phyloP scores from a whole-genome alignment of 2,113 vertebrate genomes.

The Silurus glanis region DNA sequence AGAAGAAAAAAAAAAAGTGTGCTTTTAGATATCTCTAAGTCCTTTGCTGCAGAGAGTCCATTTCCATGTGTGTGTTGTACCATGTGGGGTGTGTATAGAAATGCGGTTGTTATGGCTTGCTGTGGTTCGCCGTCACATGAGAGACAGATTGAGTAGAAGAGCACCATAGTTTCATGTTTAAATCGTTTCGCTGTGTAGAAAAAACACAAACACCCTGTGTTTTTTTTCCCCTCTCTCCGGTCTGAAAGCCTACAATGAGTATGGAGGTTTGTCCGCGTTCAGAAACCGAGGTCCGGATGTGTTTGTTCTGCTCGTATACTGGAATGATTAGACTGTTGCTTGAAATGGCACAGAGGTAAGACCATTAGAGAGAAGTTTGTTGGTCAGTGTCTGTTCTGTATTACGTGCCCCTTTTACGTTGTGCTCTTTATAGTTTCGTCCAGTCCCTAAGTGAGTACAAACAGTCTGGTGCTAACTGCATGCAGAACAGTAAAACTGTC shows the following conservation, averaged over 20 bases:
- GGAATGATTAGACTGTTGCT: constrained; percentile 47
- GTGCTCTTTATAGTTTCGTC: constrained; percentile 44
- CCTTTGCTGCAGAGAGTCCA: neutral
- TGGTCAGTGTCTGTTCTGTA: neutral
- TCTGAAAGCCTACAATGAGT: constrained; percentile 13
- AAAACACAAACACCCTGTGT: constrained; percentile 37
- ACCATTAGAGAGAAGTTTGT: constrained; percentile 5
- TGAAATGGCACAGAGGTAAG: constrained; percentile 49
- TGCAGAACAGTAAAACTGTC: constrained; percentile 12
- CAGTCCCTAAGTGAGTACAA: constrained; percentile 2
- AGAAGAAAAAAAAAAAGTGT: constrained; percentile 21
- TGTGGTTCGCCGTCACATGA: constrained; percentile 28
- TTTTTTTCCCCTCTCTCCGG: neutral
- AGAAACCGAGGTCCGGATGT: constrained; percentile 22
- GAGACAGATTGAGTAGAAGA: constrained; percentile 30
- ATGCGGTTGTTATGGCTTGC: constrained; percentile 49
- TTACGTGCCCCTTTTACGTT: constrained; percentile 27
- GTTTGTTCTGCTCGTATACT: constrained; percentile 21
- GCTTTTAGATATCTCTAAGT: constrained; percentile 39
- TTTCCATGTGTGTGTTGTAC: constrained; percentile 4
- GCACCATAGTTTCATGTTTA: constrained; percentile 39
- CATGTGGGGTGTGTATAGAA: constrained; percentile 33
- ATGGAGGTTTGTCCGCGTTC: constrained; percentile 12
- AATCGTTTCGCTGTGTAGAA: constrained; percentile 14
- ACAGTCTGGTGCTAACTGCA: neutral